phyloP scores from a whole-genome alignment of 2,888 invertebrate species.

The Adelognathus sp. region DNA sequence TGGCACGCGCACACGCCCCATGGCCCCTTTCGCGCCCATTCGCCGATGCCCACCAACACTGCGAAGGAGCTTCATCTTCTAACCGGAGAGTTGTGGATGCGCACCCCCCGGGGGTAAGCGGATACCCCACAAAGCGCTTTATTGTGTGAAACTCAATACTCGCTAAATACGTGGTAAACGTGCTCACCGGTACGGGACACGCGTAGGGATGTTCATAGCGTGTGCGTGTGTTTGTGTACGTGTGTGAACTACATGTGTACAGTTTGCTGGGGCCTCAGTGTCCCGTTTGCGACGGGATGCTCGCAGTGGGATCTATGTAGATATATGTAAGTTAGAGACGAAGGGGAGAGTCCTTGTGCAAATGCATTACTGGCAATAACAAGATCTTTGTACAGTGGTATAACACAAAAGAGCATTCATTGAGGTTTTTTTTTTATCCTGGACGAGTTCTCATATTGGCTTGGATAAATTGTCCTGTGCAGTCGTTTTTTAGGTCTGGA shows the following conservation, averaged over 20 bases:
- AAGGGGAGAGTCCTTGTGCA: background rate
- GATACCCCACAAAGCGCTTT: slow-evolving; percentile 80
- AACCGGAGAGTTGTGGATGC: slow-evolving; percentile 28
- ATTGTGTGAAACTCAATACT: slow-evolving; percentile 79
- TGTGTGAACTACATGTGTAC: background rate
- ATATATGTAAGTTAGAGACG: background rate
- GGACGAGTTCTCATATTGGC: background rate
- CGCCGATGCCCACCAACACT: background rate
- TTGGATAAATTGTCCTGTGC: background rate
- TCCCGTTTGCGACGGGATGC: background rate
- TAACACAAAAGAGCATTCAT: background rate
- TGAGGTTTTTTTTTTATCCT: background rate
- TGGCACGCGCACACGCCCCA: slow-evolving; percentile 55
- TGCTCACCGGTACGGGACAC: slow-evolving; percentile 38
- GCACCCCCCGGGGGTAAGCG: slow-evolving; percentile 72
- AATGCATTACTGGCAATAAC: slow-evolving; percentile 18
- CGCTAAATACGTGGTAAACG: slow-evolving; percentile 73
- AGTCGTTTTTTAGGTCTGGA: background rate
- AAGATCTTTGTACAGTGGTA: slow-evolving; percentile 4
- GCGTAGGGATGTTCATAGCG: slow-evolving; percentile 33
- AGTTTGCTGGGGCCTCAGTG: background rate
- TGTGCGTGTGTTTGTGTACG: background rate
- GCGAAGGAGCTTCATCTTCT: background rate
- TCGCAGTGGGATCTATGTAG: background rate
- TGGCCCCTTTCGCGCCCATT: background rate